These are phyloP conservation scores for Diarsia mendica DNA, from an alignment of 2,888 invertebrate species.

Conservation along the genomic window DNA sequence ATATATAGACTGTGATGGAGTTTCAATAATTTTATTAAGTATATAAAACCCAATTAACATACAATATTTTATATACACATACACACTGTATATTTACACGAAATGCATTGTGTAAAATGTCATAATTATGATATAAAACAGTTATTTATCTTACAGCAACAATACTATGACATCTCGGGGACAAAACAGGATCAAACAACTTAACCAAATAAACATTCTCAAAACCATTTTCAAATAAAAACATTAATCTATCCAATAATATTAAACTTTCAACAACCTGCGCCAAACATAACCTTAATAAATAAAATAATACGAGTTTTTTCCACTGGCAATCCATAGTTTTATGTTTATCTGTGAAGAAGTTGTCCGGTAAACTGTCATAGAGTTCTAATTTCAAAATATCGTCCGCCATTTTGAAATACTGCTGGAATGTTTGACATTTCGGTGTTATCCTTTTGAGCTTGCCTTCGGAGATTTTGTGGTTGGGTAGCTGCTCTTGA, in stretches of 20 bases:
- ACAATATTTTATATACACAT: background rate
- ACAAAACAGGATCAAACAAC: constrained; percentile 95
- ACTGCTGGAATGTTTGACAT: constrained; percentile 92
- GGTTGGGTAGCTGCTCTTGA: constrained; percentile 75
- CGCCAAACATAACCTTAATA: constrained; percentile 94
- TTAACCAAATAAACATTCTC: constrained; percentile 91
- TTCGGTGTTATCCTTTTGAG: constrained; percentile 91
- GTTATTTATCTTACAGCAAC: constrained; percentile 89
- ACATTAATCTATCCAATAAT: constrained; percentile 95
- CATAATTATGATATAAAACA: background rate
- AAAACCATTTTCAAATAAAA: constrained; percentile 92
- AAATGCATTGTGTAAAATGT: background rate
- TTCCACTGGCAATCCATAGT: constrained; percentile 83
- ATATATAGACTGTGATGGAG: background rate
- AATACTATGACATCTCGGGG: constrained; percentile 95
- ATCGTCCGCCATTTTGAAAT: constrained; percentile 92
- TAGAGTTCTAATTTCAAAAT: constrained; percentile 90
- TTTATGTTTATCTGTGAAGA: constrained; percentile 70
- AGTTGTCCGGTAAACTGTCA: constrained; percentile 78
- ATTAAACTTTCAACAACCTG: constrained; percentile 95
- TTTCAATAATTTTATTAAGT: constrained; percentile 25
- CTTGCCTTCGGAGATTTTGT: constrained; percentile 85
- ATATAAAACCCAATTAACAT: background rate
- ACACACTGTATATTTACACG: background rate
- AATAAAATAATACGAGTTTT: constrained; percentile 93